Conservation (phyloP, 64 coral and sea anemone genomes). For the Orbicella faveolata region DNA sequence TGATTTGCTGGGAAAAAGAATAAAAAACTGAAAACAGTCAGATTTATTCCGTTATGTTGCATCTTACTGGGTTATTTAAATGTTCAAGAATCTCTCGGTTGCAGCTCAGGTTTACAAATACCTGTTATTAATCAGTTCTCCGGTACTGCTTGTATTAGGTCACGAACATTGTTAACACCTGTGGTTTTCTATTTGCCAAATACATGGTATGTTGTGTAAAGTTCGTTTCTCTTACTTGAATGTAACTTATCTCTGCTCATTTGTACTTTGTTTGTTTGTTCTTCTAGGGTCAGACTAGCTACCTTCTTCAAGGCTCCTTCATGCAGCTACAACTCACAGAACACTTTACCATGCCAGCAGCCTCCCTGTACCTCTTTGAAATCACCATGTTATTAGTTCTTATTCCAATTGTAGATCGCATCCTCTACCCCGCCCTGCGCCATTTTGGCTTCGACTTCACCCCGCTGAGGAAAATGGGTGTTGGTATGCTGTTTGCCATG, state of each 20-base stretch:
- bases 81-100: too few species aligned
- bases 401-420: constrained; percentile 77
- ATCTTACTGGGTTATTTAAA: too few species aligned
- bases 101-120: too few species aligned
- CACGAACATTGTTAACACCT: too few species aligned
- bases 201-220: too few species aligned
- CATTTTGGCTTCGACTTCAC: constrained; percentile 60
- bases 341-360: constrained; percentile 59
- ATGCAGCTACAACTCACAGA: constrained; percentile 67
- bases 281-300: constrained; percentile 71
- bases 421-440: constrained; percentile 62
- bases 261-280: not conserved
- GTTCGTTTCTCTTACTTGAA: too few species aligned
- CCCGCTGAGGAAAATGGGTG: constrained; percentile 74
- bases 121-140: too few species aligned
- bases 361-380: constrained; percentile 73
- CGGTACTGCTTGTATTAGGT: too few species aligned
- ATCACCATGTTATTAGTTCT: constrained; percentile 52
- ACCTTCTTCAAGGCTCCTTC: constrained; percentile 73
- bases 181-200: too few species aligned
- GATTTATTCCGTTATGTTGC: not conserved
- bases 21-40: not conserved
- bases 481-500: constrained; percentile 86
- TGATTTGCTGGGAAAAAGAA: too few species aligned
- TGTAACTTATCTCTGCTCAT: too few species aligned